Evolutionary conservation across 2,797 vertebrate species (phyloP).

Genomic region (Poecilia picta): DNA sequence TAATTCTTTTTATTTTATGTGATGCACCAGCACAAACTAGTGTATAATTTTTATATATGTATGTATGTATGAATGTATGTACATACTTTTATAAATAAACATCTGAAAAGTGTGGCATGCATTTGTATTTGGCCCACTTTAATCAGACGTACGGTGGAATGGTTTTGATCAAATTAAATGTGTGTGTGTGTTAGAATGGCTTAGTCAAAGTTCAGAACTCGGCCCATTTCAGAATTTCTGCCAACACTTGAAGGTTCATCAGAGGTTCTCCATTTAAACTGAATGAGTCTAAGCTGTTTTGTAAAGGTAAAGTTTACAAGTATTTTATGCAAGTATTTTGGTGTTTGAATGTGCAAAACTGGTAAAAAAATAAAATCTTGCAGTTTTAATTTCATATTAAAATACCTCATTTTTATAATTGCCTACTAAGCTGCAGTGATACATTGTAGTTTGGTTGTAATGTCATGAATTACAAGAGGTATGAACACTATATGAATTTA

Average conservation of each 20-base stretch:
- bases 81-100: neutral
- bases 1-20: neutral
- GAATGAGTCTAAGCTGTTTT: neutral
- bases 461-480: neutral
- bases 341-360: neutral
- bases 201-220: neutral
- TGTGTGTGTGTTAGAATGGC: neutral
- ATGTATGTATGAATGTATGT: too few species aligned
- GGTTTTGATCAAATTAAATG: neutral
- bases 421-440: too few species aligned
- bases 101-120: neutral
- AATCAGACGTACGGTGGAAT: neutral
- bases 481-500: neutral
- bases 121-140: neutral
- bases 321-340: neutral
- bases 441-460: neutral
- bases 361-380: neutral
- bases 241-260: neutral
- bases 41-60: neutral
- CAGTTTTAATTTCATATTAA: neutral
- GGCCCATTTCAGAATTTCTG: neutral
- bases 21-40: neutral
- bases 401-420: neutral
- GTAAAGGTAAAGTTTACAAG: neutral
- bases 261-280: neutral